phyloP scores from a whole-genome alignment of 2,113 vertebrate species.

The Spea bombifrons region DNA sequence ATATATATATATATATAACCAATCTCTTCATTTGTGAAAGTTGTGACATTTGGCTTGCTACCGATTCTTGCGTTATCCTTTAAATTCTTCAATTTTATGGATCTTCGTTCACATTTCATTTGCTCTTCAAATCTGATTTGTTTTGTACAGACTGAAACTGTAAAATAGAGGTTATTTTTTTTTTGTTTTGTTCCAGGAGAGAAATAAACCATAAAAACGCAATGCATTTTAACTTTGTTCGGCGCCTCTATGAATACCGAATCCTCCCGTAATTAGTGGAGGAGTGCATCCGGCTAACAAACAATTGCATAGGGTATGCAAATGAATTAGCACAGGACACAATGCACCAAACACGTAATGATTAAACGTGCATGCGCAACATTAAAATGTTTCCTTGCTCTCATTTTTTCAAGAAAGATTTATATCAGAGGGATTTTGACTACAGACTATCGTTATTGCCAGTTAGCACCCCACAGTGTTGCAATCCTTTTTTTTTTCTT shows the following conservation, averaged over 20 bases:
- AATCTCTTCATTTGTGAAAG: slow-evolving; percentile 23
- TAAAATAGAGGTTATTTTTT: slow-evolving; percentile 7
- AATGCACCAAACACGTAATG: slow-evolving; percentile 40
- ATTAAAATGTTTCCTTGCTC: slow-evolving; percentile 44
- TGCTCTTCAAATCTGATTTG: slow-evolving; percentile 39
- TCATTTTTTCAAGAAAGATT: slow-evolving; percentile 45
- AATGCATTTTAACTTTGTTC: slow-evolving; percentile 36
- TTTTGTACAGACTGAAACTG: slow-evolving; percentile 17
- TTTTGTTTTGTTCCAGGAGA: slow-evolving; percentile 29
- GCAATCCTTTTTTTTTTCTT: slow-evolving; percentile 24
- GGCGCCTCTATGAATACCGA: slow-evolving; percentile 18
- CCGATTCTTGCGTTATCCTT: slow-evolving; percentile 25
- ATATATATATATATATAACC: not conserved
- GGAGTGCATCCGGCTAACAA: slow-evolving; percentile 32
- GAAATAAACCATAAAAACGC: slow-evolving; percentile 46
- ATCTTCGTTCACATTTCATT: slow-evolving; percentile 19
- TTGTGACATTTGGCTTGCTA: slow-evolving; percentile 15
- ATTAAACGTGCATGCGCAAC: slow-evolving; percentile 37
- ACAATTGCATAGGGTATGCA: slow-evolving; percentile 39
- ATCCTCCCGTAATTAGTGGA: slow-evolving; percentile 41
- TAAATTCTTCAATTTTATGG: slow-evolving; percentile 28
- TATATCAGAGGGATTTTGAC: slow-evolving; percentile 45
- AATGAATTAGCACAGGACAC: slow-evolving; percentile 45
- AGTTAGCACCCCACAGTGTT: slow-evolving; percentile 39
- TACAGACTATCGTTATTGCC: slow-evolving; percentile 46